phyloP scores from a whole-genome alignment of 2,797 vertebrate genomes.

The Mycteria americana region DNA sequence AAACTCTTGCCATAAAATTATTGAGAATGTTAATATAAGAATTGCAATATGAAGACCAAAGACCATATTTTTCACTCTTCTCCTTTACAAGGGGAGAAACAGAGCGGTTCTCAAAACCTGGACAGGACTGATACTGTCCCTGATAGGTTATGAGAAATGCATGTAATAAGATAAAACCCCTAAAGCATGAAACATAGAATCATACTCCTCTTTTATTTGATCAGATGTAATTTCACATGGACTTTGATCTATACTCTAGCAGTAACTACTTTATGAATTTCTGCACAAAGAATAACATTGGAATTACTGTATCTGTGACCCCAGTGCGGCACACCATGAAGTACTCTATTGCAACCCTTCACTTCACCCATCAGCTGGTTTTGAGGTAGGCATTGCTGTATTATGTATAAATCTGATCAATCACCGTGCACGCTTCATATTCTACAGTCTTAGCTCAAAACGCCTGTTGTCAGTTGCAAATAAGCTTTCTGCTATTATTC shows the following conservation, averaged over 20 bases:
- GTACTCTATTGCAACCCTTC: background rate
- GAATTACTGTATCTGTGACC: background rate
- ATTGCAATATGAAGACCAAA: conserved; percentile 15
- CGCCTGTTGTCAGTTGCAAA: background rate
- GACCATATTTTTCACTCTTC: background rate
- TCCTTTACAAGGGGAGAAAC: background rate
- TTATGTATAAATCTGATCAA: background rate
- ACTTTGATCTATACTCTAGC: background rate
- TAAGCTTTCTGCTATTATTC: background rate
- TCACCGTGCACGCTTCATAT: background rate
- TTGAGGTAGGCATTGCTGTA: background rate
- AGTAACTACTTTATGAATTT: background rate
- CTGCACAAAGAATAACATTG: background rate
- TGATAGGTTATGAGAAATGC: background rate
- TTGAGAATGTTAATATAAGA: background rate
- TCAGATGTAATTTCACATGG: background rate
- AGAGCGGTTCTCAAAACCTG: background rate
- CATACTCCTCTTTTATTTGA: background rate
- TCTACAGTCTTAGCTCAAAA: conserved; percentile 2
- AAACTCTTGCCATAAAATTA: conserved; percentile 32
- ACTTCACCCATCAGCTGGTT: background rate
- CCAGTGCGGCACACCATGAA: background rate
- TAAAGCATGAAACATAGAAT: background rate
- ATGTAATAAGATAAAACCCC: background rate
- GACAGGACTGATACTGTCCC: background rate